Conservation (phyloP, 2,888 invertebrate genomes). For the Cheilosia vulpina region DNA sequence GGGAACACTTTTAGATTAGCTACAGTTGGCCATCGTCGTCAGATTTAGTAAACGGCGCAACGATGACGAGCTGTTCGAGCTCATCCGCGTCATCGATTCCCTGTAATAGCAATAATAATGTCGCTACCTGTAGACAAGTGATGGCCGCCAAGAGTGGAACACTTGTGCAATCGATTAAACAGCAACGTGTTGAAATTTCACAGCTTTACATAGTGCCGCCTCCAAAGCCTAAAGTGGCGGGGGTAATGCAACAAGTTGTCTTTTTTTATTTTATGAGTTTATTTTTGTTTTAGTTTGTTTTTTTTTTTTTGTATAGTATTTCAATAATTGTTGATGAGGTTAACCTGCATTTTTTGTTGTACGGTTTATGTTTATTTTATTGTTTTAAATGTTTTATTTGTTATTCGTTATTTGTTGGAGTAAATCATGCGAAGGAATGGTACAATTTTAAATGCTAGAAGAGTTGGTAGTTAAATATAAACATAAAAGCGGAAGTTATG, state of each 20-base stretch:
- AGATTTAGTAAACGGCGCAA: constrained; percentile 22
- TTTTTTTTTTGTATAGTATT: constrained; percentile 26
- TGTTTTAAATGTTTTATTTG: constrained; percentile 17
- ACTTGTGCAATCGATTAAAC: constrained; percentile 77
- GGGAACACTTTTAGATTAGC: constrained; percentile 82
- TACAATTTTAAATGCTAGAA: neutral
- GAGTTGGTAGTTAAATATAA: neutral
- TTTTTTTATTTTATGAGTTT: constrained; percentile 29
- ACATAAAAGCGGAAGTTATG: neutral
- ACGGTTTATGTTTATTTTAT: constrained; percentile 29
- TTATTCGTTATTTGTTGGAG: neutral
- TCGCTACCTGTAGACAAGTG: constrained; percentile 61
- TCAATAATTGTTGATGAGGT: constrained; percentile 41
- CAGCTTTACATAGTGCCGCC: constrained; percentile 78
- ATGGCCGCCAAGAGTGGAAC: constrained; percentile 75
- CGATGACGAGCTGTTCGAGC: constrained; percentile 61
- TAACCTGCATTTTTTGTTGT: constrained; percentile 56
- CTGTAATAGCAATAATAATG: constrained; percentile 44
- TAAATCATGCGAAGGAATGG: neutral
- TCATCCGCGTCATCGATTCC: constrained; percentile 60
- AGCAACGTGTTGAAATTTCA: constrained; percentile 77
- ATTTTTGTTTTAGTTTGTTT: constrained; percentile 21
- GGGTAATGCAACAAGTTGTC: constrained; percentile 73
- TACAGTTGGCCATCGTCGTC: constrained; percentile 85
- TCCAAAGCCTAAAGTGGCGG: constrained; percentile 77